These are phyloP conservation scores for Zhuqinia jingwanae DNA, from an alignment of 2,888 invertebrate species.

Conservation along the genomic window DNA sequence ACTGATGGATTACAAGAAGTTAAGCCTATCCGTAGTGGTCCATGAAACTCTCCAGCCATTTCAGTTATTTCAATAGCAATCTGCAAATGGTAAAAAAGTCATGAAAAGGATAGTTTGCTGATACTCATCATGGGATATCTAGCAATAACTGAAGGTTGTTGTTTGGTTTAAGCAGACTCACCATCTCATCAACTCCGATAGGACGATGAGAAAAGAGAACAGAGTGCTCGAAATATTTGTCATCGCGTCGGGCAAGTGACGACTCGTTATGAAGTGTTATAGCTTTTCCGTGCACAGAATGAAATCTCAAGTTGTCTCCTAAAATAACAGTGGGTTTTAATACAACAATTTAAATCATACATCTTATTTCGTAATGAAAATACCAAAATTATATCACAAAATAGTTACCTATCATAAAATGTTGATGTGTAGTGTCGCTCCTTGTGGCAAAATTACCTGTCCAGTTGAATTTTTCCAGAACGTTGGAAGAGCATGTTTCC, in stretches of 20 bases:
- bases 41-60: constrained; percentile 50
- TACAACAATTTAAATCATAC: too few species aligned
- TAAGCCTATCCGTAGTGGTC: constrained; percentile 73
- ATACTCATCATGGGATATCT: too few species aligned
- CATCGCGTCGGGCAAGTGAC: constrained; percentile 50
- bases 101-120: too few species aligned
- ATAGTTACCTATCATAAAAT: too few species aligned
- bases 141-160: too few species aligned
- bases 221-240: constrained; percentile 63
- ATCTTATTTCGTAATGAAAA: too few species aligned
- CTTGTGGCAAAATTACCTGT: background rate
- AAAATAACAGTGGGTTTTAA: too few species aligned
- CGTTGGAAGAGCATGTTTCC: constrained; percentile 7
- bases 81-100: constrained; percentile 49
- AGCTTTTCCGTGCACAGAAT: constrained; percentile 65
- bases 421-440: too few species aligned
- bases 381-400: too few species aligned
- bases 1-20: constrained; percentile 68
- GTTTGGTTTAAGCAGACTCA: too few species aligned
- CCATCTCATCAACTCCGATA: constrained; percentile 64
- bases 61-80: constrained; percentile 63
- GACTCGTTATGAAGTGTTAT: constrained; percentile 41
- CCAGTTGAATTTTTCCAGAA: constrained; percentile 6
- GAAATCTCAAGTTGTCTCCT: constrained; percentile 58
- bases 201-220: constrained; percentile 71